Evolutionary conservation across 2,888 invertebrate species (phyloP).

Genomic region (Sacculina carcini): DNA sequence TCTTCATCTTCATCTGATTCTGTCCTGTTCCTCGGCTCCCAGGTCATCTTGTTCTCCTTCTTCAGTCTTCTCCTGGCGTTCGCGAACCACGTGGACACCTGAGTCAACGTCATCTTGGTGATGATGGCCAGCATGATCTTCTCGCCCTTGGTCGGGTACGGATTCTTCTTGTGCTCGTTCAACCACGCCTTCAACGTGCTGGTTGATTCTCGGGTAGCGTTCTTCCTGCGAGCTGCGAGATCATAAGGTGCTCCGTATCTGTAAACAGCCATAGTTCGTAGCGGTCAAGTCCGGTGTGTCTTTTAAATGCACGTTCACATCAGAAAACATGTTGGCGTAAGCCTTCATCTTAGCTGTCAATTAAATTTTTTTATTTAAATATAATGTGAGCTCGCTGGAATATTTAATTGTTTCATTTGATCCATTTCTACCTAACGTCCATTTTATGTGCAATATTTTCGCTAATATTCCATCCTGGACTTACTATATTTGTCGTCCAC

Average conservation of each 20-base stretch:
- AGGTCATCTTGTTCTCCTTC: constrained; percentile 94
- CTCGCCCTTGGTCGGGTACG: constrained; percentile 83
- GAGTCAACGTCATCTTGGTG: constrained; percentile 48
- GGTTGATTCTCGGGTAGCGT: constrained; percentile 89
- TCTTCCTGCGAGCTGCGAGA: constrained; percentile 66
- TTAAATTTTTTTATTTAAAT: too few relatives aligned
- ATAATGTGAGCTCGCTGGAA: too few relatives aligned
- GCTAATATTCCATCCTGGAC: too few relatives aligned
- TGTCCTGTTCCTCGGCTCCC: constrained; percentile 78
- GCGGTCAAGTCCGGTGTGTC: too few relatives aligned
- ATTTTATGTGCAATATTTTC: too few relatives aligned
- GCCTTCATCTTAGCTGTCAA: too few relatives aligned
- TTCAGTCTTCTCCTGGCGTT: constrained; percentile 66
- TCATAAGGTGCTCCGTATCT: constrained; percentile 45
- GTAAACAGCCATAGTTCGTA: too few relatives aligned
- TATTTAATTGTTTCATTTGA: too few relatives aligned
- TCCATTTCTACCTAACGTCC: too few relatives aligned
- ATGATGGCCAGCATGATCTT: constrained; percentile 86
- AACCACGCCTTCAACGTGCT: constrained; percentile 92
- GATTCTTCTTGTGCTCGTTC: constrained; percentile 86
- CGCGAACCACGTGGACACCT: constrained; percentile 85
- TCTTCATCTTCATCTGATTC: constrained; percentile 64
- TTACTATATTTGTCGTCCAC: too few relatives aligned
- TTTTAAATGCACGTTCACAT: too few relatives aligned
- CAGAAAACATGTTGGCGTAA: too few relatives aligned